Evolutionary conservation across 2,113 vertebrate species (phyloP).

Genomic region (Aix galericulata): DNA sequence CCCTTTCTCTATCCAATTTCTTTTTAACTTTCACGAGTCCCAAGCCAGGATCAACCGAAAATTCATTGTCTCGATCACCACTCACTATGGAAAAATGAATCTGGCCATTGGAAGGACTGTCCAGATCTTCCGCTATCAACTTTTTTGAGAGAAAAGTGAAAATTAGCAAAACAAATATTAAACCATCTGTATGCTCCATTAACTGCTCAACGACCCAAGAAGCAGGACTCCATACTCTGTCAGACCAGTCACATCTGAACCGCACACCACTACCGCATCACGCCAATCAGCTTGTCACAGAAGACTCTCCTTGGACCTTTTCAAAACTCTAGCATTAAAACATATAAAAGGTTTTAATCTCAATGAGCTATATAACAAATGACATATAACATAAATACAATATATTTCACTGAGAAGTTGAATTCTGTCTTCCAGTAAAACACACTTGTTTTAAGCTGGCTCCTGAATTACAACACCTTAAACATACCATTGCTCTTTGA

Average conservation of each 20-base stretch:
- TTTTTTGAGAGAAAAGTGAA: constrained; percentile 63
- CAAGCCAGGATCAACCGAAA: constrained; percentile 87
- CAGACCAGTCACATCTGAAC: neutral
- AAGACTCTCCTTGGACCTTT: neutral
- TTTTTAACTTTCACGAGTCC: constrained; percentile 94
- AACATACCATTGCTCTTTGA: neutral
- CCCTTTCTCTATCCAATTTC: constrained; percentile 92
- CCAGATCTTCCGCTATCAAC: constrained; percentile 92
- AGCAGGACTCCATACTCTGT: neutral
- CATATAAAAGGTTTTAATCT: neutral
- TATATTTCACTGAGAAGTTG: neutral
- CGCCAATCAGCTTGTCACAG: neutral
- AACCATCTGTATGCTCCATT: neutral
- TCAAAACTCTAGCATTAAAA: neutral
- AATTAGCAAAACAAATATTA: neutral
- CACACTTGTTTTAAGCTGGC: neutral
- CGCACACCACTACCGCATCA: neutral
- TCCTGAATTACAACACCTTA: neutral
- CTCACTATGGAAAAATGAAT: constrained; percentile 90
- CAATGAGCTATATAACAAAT: neutral
- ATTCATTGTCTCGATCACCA: constrained; percentile 90
- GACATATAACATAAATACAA: neutral
- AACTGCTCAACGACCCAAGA: neutral
- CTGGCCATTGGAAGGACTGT: constrained; percentile 89
- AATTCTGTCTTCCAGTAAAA: neutral